Evolutionary conservation across 2,888 invertebrate species (phyloP).

Genomic region (Hermaeophaga mercurialis): DNA sequence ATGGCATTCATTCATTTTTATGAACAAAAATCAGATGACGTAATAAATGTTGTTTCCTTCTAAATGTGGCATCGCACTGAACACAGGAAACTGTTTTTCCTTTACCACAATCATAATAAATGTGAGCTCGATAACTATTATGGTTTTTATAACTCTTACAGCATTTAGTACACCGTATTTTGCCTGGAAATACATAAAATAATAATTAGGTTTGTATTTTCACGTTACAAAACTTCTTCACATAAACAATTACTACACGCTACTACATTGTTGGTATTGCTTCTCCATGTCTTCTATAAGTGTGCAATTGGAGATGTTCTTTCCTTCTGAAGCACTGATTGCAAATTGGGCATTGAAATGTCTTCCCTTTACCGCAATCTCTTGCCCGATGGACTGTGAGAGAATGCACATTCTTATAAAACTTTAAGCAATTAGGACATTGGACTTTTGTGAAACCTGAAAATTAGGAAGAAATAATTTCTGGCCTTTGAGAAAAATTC

Average conservation of each 20-base stretch:
- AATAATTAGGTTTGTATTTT: too few relatives aligned
- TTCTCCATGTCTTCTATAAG: conserved; percentile 33
- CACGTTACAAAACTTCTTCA: too few relatives aligned
- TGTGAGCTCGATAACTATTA: conserved; percentile 39
- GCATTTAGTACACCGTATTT: conserved; percentile 38
- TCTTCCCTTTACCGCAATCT: conserved; percentile 48
- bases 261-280: too few relatives aligned
- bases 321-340: conserved; percentile 43
- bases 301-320: conserved; percentile 40
- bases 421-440: conserved; percentile 34
- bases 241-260: neutral
- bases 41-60: conserved; percentile 40
- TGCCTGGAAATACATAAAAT: neutral
- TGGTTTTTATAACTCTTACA: conserved; percentile 41
- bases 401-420: conserved; percentile 34
- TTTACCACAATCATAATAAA: conserved; percentile 50
- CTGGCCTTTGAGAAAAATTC: too few relatives aligned
- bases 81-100: conserved; percentile 45
- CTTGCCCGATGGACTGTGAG: conserved; percentile 32
- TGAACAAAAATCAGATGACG: conserved; percentile 31
- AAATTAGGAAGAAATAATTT: conserved; percentile 1
- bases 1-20: neutral
- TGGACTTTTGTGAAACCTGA: conserved; percentile 9
- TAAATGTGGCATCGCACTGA: conserved; percentile 39
- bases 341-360: conserved; percentile 55